These are phyloP conservation scores for Yasuhikotakia modesta DNA, from an alignment of 2,797 vertebrate species.

Conservation along the genomic window DNA sequence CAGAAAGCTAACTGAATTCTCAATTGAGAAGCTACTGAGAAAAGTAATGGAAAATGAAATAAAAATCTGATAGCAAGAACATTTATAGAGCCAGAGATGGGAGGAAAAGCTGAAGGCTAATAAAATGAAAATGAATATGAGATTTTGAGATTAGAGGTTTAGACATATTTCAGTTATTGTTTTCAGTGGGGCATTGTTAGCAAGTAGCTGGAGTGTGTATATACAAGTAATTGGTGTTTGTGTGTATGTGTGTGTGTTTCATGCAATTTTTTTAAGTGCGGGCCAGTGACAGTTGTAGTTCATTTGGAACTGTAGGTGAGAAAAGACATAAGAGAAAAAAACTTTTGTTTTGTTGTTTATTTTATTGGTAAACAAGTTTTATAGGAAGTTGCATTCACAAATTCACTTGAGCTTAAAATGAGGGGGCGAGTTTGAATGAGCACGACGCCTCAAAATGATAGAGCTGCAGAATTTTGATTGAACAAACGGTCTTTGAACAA, in stretches of 20 bases:
- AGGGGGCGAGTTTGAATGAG: background rate
- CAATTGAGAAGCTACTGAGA: background rate
- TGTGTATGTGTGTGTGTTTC: too few relatives aligned
- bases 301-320: background rate
- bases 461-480: background rate
- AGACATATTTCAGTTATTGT: background rate
- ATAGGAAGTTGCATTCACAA: background rate
- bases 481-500: background rate
- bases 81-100: background rate
- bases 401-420: background rate
- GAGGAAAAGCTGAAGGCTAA: background rate
- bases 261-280: background rate
- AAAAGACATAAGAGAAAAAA: background rate
- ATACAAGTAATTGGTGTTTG: too few relatives aligned
- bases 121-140: background rate
- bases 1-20: background rate
- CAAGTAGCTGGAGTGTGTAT: too few relatives aligned
- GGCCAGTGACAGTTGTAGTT: background rate
- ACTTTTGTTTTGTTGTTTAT: background rate
- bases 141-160: constrained; percentile 5
- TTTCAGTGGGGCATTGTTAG: background rate
- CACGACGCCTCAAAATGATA: background rate
- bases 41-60: background rate
- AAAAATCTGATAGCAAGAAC: background rate
- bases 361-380: background rate